Percentiles rank a stretch among this genome's conserved stretches.
These are phyloP conservation scores for Palythoa heliodiscus DNA, from an alignment of 92 coral and sea anemone species.

Conservation along the genomic window DNA sequence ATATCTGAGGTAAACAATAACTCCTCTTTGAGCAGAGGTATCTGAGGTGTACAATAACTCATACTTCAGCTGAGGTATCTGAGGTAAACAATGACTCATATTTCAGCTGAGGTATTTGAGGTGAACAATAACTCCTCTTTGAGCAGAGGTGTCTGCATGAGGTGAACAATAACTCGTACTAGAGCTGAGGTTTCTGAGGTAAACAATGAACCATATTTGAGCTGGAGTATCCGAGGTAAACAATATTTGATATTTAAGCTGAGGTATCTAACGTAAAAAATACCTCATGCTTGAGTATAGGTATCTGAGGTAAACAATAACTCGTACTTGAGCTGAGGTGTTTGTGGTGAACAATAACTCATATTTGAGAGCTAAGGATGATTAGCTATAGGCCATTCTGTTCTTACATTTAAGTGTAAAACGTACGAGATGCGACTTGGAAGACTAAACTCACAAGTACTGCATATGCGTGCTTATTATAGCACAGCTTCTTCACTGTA, in stretches of 20 bases:
- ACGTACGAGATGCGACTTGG: too few relatives aligned
- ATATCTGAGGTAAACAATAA: slow-evolving; percentile 52
- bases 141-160: slow-evolving; percentile 89
- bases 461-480: too few relatives aligned
- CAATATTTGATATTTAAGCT: slow-evolving; percentile 48
- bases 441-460: too few relatives aligned
- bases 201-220: slow-evolving; percentile 20
- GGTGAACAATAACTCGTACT: too few relatives aligned
- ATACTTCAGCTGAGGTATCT: slow-evolving; percentile 56
- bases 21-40: too few relatives aligned
- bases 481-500: too few relatives aligned
- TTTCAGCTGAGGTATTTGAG: slow-evolving; percentile 78
- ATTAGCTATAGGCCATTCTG: too few relatives aligned
- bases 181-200: background rate
- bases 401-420: too few relatives aligned
- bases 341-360: slow-evolving; percentile 18
- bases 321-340: slow-evolving; percentile 67
- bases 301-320: background rate
- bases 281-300: too few relatives aligned
- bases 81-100: background rate
- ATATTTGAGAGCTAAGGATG: background rate
- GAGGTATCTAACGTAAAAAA: slow-evolving; percentile 58
- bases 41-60: background rate
- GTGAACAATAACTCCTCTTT: too few relatives aligned
- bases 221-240: slow-evolving; percentile 67